Evolutionary conservation across 2,888 invertebrate genomes (phyloP).

Genomic region (Tolmerus cingulatus): DNA sequence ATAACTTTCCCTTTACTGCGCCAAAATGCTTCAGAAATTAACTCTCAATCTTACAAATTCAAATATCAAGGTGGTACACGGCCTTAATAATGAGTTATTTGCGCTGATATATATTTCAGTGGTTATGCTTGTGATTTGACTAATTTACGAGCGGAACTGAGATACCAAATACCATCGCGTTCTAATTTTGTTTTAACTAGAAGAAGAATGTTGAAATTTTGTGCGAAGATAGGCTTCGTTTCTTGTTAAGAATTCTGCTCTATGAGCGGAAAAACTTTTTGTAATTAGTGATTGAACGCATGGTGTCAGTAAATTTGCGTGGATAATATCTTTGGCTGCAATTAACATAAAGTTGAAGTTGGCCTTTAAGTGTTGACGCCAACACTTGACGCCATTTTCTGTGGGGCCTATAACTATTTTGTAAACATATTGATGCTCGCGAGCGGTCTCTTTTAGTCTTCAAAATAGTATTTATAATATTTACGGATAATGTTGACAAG

Average conservation of each 20-base stretch:
- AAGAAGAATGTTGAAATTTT: neutral
- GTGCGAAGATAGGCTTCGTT: neutral
- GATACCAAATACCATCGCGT: neutral
- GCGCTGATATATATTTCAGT: too few species aligned
- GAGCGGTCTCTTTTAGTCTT: neutral
- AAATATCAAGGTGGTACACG: neutral
- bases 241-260: neutral
- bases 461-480: neutral
- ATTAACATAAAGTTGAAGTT: neutral
- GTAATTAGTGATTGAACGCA: neutral
- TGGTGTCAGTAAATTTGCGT: neutral
- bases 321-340: neutral
- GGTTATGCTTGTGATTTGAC: neutral
- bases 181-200: neutral
- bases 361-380: neutral
- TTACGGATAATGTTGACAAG: neutral
- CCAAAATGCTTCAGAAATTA: too few species aligned
- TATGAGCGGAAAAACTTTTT: neutral
- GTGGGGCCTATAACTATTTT: neutral
- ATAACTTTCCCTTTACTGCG: too few species aligned
- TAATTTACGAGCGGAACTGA: neutral
- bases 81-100: neutral
- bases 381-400: conserved; percentile 19
- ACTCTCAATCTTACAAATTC: too few species aligned
- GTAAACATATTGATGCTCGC: neutral